Percentiles rank a stretch among this genome's conserved stretches.
Evolutionary conservation across 2,797 vertebrate species (phyloP).

Genomic region (Hyperoplus immaculatus): DNA sequence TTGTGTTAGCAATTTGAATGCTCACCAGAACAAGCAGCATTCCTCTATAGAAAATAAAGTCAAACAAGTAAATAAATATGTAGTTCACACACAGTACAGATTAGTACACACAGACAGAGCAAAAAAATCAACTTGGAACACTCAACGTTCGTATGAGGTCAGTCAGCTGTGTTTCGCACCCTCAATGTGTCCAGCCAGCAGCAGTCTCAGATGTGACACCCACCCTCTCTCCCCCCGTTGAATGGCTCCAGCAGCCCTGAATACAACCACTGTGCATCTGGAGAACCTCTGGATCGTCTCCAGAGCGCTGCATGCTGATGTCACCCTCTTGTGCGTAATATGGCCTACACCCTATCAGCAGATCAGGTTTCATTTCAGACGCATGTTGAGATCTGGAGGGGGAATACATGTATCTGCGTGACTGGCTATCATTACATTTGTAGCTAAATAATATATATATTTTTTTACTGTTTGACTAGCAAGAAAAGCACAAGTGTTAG

Average conservation of each 20-base stretch:
- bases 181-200: conserved; percentile 47
- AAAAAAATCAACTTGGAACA: conserved; percentile 35
- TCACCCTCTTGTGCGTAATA: conserved; percentile 71
- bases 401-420: neutral
- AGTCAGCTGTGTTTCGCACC: conserved; percentile 60
- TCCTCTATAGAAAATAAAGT: conserved; percentile 4
- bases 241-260: conserved; percentile 59
- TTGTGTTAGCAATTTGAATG: neutral
- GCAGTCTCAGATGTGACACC: conserved; percentile 56
- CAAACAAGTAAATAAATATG: conserved; percentile 17
- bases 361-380: conserved; percentile 56
- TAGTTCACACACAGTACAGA: neutral
- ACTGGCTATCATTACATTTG: neutral
- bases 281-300: conserved; percentile 74
- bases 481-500: no score
- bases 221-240: conserved; percentile 30
- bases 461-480: no score
- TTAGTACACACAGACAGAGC: conserved; percentile 17
- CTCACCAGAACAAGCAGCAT: conserved; percentile 7
- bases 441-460: neutral
- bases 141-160: conserved; percentile 61
- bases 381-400: conserved; percentile 26
- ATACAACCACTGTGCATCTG: conserved; percentile 75
- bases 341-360: conserved; percentile 68
- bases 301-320: conserved; percentile 72